Conservation (phyloP, 2,888 invertebrate genomes). For the Aelia acuminata region DNA sequence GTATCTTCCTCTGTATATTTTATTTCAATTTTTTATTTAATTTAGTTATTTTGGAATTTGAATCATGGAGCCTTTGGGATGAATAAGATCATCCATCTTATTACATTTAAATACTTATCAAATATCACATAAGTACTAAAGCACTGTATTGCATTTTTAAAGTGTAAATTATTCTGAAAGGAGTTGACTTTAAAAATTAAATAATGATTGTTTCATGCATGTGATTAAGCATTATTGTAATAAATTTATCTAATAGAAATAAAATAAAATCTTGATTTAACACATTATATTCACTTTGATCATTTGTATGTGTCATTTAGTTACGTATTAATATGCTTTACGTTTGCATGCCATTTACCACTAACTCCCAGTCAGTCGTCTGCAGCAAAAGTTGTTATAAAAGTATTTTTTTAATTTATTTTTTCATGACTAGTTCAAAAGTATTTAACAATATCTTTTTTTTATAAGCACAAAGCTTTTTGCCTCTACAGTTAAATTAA, state of each 20-base stretch:
- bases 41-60: background rate
- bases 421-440: constrained; percentile 41
- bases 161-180: background rate
- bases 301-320: constrained; percentile 10
- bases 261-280: background rate
- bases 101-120: background rate
- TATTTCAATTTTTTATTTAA: background rate
- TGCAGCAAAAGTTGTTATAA: constrained; percentile 66
- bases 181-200: background rate
- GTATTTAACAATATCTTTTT: constrained; percentile 42
- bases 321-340: constrained; percentile 59
- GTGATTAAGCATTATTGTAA: background rate
- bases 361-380: constrained; percentile 66
- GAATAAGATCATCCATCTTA: background rate
- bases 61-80: background rate
- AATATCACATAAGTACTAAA: constrained; percentile 29
- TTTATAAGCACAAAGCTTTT: constrained; percentile 45
- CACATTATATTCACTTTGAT: background rate
- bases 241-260: background rate
- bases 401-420: constrained; percentile 60
- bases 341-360: constrained; percentile 60
- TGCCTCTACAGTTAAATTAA: constrained; percentile 11
- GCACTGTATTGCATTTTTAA: constrained; percentile 21
- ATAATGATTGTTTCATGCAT: background rate
- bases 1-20: background rate